Base-by-base conservation (phyloP, 2,797 vertebrate species). In the Syngnathus acus region DNA sequence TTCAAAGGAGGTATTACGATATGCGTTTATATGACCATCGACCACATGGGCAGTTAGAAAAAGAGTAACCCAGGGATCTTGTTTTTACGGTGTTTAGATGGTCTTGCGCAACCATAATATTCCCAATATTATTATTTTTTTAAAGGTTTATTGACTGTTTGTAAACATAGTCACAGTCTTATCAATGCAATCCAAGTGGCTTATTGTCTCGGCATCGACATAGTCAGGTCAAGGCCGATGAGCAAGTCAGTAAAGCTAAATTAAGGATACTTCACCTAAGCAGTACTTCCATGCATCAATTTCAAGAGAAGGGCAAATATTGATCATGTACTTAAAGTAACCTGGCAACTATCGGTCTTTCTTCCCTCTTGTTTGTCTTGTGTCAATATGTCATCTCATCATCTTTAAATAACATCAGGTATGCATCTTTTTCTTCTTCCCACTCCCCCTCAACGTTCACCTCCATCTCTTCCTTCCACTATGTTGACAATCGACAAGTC, bases 331-430 rank as follows among this genome's bases (percentile, higher is more conserved):
- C 72, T 53, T 61, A 64, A 77, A 72, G 71, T 70, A 64, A 57
- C 23, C 63, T 72, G 71, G 73, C 74, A 72, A 76, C 76, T 78
- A 74, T 84, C 77, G 68, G 84, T 75, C 79, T 76, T 74, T 78
- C 70, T 37, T 39, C 71, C 73, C 21, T 74, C 74, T 78, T 76
- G 81, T 79, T 79, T 76, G 72, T 53, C 76, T 77, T 71, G 69
- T 77, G 77, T 85, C 82, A 81, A 79, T 78, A 80, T 72, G 77
- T 86, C 81, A 83, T 70, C 82, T 78, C 82, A 76, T 71, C 77
- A 73, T 77, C 78, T 75, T 78, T 78, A 82, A 81, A 21, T 54
- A n/a, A 26, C 26, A 39, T 21, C 32, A 65, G 38, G 39, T 61
- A 61, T 9, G 54, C 65, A 8, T 17, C 55, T 58, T 58, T 58